Conservation (phyloP, 2,888 invertebrate species). For the Omphaloscelis lunosa region DNA sequence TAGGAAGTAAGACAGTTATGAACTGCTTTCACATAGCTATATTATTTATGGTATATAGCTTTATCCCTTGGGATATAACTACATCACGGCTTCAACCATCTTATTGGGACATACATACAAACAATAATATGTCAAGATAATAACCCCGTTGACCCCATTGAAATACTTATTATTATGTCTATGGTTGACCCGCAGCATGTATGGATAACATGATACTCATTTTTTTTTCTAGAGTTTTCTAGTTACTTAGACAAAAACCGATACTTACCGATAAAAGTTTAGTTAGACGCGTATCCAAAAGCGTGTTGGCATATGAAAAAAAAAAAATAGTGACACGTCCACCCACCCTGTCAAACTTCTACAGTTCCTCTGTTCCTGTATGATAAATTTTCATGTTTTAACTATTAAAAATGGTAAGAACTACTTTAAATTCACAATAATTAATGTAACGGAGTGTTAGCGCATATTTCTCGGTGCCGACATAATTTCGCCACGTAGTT, state of each 20-base stretch:
- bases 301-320: conserved; percentile 70
- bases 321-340: conserved; percentile 86
- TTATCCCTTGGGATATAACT: too few species aligned
- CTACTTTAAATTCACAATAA: conserved; percentile 62
- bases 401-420: conserved; percentile 86
- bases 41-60: too few species aligned
- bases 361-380: conserved; percentile 78
- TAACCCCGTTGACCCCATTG: neutral
- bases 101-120: too few species aligned
- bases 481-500: conserved; percentile 75
- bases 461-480: conserved; percentile 29
- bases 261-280: conserved; percentile 47
- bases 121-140: neutral
- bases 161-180: too few species aligned
- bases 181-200: too few species aligned
- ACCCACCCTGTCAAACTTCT: conserved; percentile 86
- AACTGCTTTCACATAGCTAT: too few species aligned
- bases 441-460: conserved; percentile 50
- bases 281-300: conserved; percentile 61
- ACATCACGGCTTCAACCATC: too few species aligned
- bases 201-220: neutral
- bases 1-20: too few species aligned
- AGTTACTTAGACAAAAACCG: conserved; percentile 56
- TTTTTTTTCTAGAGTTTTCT: neutral
- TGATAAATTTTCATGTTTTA: conserved; percentile 86